Base-by-base conservation (phyloP, 35 echinoderm and acorn worm genomes). In the Apostichopus japonicus region DNA sequence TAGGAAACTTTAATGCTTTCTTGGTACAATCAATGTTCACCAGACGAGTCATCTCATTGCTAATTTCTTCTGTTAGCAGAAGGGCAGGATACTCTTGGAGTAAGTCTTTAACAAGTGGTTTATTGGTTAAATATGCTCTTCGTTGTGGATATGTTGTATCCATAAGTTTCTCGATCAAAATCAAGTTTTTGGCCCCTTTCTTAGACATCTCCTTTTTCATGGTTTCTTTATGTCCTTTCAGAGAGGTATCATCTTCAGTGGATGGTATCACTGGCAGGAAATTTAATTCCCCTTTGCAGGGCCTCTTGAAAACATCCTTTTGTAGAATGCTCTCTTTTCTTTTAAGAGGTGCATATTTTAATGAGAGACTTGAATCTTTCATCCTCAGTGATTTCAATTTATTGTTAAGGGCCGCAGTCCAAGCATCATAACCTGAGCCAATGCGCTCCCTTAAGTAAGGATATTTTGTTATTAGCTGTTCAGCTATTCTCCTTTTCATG, bases 201-300 rank as follows among this genome's bases (percentile, higher is more conserved):
- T 87, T 87, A 58, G 84, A 62, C 61, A 87, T 67, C 33, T 87
- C 56, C 22, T 87, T 87, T 11, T 87, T 87, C 84, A 65, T 87
- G 6, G 56, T 65, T 87, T 87, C 84, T 24, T 87, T 8, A 22
- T 87, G 84, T 21, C 7, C 17, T 67, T 87, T 87, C 53, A 87
- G 21, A 14, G 56, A 87, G 1, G 56, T 87, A 8, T 87, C 57
- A 87, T 61, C 84, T 70, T 87, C 84, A 87, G 84, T 11, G 56
- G 56, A 44, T 23, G 84, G 84, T 10, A 87, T 65, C 15, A 14
- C 62, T 65, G 84, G 84, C 5, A 87, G 56, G 63, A 87, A n/a
- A 87, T 4, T 87, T 65, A 2, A 23, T 23, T 87, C 56, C 17
- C 4, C 84, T 19, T 63, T 65, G 10, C 3, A 57, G 5, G 56